phyloP scores from a whole-genome alignment of 2,797 vertebrate genomes.

The Helarctos malayanus region DNA sequence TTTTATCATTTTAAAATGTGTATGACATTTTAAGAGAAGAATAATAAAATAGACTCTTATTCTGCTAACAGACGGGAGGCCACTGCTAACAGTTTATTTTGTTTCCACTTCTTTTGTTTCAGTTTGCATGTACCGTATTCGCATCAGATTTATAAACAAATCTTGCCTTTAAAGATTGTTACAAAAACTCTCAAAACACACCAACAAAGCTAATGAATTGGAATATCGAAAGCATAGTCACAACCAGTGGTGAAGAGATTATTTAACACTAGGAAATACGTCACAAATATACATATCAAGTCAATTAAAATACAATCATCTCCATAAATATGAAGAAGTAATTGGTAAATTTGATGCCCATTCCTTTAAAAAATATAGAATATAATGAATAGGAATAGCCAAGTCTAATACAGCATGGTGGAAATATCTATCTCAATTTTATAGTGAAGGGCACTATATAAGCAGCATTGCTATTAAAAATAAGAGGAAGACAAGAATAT shows the following conservation, averaged over 20 bases:
- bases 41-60: background rate
- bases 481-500: background rate
- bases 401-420: background rate
- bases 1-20: background rate
- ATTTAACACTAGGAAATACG: background rate
- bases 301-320: conserved; percentile 39
- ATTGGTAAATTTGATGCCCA: conserved; percentile 2
- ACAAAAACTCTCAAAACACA: background rate
- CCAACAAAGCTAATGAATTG: background rate
- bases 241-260: background rate
- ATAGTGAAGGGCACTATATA: background rate
- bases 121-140: background rate
- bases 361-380: background rate
- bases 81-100: background rate
- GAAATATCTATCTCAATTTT: background rate
- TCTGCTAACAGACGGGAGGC: background rate
- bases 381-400: background rate
- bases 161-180: background rate
- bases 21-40: background rate
- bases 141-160: background rate
- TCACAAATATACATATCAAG: background rate
- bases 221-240: background rate
- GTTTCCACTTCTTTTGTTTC: background rate
- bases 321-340: conserved; percentile 20
- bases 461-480: background rate